These are phyloP conservation scores for Eristalinus sepulchralis DNA, from an alignment of 2,888 invertebrate genomes.

Conservation along the genomic window DNA sequence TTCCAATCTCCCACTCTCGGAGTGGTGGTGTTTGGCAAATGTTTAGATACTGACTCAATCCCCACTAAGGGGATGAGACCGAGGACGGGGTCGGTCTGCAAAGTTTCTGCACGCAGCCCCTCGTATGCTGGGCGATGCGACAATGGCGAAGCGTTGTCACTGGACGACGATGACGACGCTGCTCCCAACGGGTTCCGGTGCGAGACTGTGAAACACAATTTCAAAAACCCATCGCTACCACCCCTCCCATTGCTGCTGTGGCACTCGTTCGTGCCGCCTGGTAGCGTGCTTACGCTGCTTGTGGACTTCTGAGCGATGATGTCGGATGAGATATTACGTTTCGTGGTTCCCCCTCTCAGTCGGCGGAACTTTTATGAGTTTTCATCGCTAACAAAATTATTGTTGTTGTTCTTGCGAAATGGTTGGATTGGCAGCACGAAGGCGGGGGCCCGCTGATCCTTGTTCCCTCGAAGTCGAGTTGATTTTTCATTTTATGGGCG, in stretches of 20 bases:
- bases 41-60: slow-evolving; percentile 39
- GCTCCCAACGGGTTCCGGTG: slow-evolving; percentile 29
- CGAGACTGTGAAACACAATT: neutral
- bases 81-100: neutral
- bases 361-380: slow-evolving; percentile 37
- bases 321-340: slow-evolving; percentile 24
- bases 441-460: slow-evolving; percentile 8
- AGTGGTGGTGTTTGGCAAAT: slow-evolving; percentile 42
- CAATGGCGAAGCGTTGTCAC: slow-evolving; percentile 7
- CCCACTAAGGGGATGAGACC: neutral
- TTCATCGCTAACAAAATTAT: slow-evolving; percentile 44
- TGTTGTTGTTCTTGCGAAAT: slow-evolving; percentile 11
- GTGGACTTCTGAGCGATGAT: slow-evolving; percentile 24
- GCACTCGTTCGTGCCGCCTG: neutral
- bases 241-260: neutral
- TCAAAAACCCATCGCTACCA: neutral
- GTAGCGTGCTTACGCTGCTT: neutral
- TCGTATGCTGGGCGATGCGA: neutral
- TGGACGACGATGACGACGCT: slow-evolving; percentile 19
- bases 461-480: slow-evolving; percentile 34
- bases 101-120: slow-evolving; percentile 23
- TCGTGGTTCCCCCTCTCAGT: neutral
- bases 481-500: slow-evolving; percentile 52
- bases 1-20: slow-evolving; percentile 5
- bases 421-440: neutral